Conservation (phyloP, 1,140 invertebrate species). For the Portunus trituberculatus region DNA sequence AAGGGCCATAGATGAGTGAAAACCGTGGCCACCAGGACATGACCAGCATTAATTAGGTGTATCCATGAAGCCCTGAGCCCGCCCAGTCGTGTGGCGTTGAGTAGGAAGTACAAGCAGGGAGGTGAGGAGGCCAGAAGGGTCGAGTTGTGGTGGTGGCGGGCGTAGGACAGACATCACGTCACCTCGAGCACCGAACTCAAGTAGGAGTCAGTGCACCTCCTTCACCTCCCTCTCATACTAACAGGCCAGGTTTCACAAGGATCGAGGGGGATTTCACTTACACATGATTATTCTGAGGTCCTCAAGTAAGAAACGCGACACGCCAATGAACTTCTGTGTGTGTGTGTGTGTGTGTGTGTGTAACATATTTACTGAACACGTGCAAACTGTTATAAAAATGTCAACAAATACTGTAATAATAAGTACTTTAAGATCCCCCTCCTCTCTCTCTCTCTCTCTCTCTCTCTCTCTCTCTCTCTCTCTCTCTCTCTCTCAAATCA, state of each 20-base stretch:
- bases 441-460: too few relatives aligned
- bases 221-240: background rate
- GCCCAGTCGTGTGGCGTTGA: background rate
- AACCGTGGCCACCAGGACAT: background rate
- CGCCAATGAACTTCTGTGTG: background rate
- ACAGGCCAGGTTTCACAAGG: background rate
- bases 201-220: background rate
- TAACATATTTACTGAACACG: background rate
- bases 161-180: background rate
- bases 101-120: background rate
- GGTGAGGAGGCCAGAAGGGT: background rate
- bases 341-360: background rate
- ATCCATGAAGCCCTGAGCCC: background rate
- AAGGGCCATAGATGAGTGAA: background rate
- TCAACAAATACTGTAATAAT: too few relatives aligned
- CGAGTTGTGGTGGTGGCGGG: background rate
- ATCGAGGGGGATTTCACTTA: background rate
- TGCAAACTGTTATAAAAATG: too few relatives aligned
- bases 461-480: too few relatives aligned
- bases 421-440: too few relatives aligned
- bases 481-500: too few relatives aligned
- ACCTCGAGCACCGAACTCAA: background rate
- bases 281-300: background rate
- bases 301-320: background rate
- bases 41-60: background rate